phyloP scores from a whole-genome alignment of 2,797 vertebrate genomes.

The Sylvilagus floridanus region DNA sequence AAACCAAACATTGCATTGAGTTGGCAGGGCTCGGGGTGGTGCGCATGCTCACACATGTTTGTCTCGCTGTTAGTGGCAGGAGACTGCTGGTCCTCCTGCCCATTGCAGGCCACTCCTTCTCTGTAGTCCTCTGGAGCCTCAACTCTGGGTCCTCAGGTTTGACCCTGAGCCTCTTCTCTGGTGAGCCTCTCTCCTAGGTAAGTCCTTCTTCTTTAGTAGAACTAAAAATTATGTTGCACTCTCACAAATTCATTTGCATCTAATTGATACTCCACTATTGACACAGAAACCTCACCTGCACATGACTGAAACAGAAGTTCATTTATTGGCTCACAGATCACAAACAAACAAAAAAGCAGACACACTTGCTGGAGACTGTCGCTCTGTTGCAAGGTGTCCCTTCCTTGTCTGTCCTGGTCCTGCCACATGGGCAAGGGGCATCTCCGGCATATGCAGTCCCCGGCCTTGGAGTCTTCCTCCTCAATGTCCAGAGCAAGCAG shows the following conservation, averaged over 20 bases:
- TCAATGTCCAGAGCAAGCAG: neutral
- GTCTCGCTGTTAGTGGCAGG: neutral
- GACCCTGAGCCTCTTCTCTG: neutral
- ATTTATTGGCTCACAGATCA: neutral
- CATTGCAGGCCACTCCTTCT: neutral
- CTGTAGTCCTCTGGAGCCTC: neutral
- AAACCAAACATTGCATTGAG: neutral
- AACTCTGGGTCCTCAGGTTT: neutral
- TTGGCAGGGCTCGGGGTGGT: neutral
- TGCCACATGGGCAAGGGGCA: fast-evolving
- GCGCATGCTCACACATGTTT: neutral
- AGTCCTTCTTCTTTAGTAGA: neutral
- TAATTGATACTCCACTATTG: neutral
- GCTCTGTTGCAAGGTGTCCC: neutral
- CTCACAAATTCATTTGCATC: neutral
- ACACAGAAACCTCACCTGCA: neutral
- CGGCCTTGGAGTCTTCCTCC: neutral
- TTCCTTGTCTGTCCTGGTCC: neutral
- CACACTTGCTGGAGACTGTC: too few relatives aligned
- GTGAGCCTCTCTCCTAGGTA: neutral
- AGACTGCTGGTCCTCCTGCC: neutral
- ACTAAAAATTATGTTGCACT: neutral
- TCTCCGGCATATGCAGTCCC: neutral
- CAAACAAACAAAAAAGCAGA: neutral
- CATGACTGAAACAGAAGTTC: neutral